Evolutionary conservation across 2,797 vertebrate species (phyloP), one percentile per base, ranked within the genome.

Genomic region (Enoplosus armatus): DNA sequence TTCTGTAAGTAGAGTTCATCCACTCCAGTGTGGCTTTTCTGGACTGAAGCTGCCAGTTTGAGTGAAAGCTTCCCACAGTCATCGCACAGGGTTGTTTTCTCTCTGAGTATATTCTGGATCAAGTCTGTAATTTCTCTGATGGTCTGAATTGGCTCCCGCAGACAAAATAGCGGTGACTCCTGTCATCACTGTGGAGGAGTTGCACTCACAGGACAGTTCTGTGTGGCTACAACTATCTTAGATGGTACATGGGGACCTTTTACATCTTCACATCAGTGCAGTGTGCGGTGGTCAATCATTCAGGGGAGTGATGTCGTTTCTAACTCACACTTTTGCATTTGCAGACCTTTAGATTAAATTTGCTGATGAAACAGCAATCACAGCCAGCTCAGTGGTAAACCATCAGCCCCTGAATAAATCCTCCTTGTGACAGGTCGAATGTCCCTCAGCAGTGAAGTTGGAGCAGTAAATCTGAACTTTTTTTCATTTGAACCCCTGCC

Each of bases 111-210:
- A 41, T 53, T 71, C 18, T 48, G 27, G 8, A 75, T 50, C 69
- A 43, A 72, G 71, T 81, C 20, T 76, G 27, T 45, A 29, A 71
- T 75, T 83, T 82, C 35, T 80, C 31, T 63, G 48, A 68, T 69
- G 33, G 24, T 39, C n/a, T 63, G 22, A 55, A 60, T 47, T 72
- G 8, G 50, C 53, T 75, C 35, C 48, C 18, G 6, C 37, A 77
- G 63, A 72, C 75, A 82, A 71, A 77, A 63, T 31, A 56, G 43
- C 43, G n/a, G 69, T 31, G 59, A 71, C 47, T 80, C 35, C 41
- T 75, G 65, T 73, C 60, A 51, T 9, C 3, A 5, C 10, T 8
- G 53, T 53, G 20, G 26, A 43, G 16, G 41, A 33, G 24, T 37
- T 50, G 26, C n/a, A 31, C 22, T 39, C 16, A 15, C 48, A 33